These are phyloP conservation scores for Lepus europaeus DNA, from an alignment of 2,113 vertebrate genomes.

Conservation along the genomic window DNA sequence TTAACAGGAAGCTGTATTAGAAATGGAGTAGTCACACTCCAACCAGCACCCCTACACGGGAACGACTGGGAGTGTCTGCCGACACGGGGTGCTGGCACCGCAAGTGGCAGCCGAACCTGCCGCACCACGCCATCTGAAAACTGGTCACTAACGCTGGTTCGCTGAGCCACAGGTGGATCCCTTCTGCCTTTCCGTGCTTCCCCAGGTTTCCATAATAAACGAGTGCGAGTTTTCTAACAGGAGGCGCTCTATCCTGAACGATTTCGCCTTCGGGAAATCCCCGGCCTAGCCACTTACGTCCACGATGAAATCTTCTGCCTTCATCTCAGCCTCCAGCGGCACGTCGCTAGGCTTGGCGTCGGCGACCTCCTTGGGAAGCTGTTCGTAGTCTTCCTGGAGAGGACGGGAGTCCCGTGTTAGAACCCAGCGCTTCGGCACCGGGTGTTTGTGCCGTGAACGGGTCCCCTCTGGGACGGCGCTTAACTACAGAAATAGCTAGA, in stretches of 20 bases:
- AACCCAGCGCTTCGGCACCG: neutral
- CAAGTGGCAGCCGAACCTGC: no score
- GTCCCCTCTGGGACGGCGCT: neutral
- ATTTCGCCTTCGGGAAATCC: neutral
- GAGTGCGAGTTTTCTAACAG: neutral
- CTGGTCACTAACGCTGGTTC: neutral
- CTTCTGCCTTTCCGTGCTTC: conserved; percentile 29
- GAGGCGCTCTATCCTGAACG: neutral
- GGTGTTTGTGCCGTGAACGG: neutral
- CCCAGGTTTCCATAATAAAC: conserved; percentile 35
- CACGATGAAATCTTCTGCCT: conserved; percentile 93
- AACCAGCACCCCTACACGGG: no score
- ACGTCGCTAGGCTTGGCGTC: conserved; percentile 80
- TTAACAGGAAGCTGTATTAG: no score
- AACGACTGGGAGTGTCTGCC: no score
- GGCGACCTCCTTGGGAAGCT: conserved; percentile 88
- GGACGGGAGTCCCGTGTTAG: conserved; percentile 7
- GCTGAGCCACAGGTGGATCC: neutral
- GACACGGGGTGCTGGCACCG: no score
- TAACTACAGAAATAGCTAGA: neutral
- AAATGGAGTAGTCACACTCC: no score
- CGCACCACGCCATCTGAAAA: neutral
- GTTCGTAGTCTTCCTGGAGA: conserved; percentile 82
- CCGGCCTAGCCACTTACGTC: conserved; percentile 87
- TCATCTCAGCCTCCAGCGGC: conserved; percentile 80